phyloP scores from a whole-genome alignment of 2,113 vertebrate genomes.

The Pandion haliaetus region DNA sequence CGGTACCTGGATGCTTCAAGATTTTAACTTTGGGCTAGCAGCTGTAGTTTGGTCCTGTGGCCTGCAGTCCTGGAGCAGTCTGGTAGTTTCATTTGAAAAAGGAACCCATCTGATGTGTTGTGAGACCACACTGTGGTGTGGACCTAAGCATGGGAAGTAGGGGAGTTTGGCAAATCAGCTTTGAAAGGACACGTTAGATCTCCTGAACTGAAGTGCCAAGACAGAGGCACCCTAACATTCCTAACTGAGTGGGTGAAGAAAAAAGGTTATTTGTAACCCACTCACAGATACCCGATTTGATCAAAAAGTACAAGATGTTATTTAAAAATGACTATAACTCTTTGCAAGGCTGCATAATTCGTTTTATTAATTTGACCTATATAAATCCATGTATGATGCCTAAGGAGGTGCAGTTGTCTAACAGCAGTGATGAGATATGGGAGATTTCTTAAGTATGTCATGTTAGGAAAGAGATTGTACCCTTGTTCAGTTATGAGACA shows the following conservation, averaged over 20 bases:
- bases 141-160: not conserved
- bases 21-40: not conserved
- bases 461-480: not conserved
- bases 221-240: not conserved
- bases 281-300: not conserved
- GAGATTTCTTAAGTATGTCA: not conserved
- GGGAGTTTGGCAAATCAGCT: not conserved
- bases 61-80: not conserved
- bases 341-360: not conserved
- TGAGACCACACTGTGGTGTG: fast-evolving
- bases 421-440: fast-evolving
- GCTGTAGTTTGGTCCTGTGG: not conserved
- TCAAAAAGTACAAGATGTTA: not conserved
- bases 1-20: not conserved
- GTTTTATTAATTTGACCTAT: not conserved
- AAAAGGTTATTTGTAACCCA: not conserved
- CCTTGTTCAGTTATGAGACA: fast-evolving
- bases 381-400: not conserved
- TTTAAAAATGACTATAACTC: not conserved
- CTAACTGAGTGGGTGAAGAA: not conserved
- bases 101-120: not conserved
- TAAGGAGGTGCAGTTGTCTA: not conserved
- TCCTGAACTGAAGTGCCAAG: not conserved
- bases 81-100: not conserved
- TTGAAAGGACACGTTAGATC: fast-evolving